Conservation (phyloP, 2,113 vertebrate species). For the Nesoenas mayeri region DNA sequence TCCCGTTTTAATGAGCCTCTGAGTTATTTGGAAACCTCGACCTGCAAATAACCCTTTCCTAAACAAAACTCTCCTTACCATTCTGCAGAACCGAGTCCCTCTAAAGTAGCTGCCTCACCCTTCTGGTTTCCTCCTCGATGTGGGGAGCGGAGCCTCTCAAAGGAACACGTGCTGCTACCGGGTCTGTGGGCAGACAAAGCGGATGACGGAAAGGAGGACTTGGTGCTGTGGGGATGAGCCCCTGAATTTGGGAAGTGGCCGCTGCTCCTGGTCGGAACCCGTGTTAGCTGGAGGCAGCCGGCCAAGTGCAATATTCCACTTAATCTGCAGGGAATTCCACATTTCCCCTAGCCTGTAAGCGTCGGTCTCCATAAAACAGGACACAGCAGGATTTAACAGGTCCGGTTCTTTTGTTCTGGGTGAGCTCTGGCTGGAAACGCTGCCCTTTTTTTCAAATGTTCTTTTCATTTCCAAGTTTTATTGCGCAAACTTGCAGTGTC, state of each 20-base stretch:
- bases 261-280: neutral
- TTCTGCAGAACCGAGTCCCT: neutral
- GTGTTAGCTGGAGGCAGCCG: neutral
- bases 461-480: neutral
- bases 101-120: neutral
- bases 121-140: neutral
- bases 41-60: neutral
- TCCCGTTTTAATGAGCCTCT: neutral
- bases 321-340: neutral
- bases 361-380: neutral
- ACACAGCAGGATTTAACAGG: neutral
- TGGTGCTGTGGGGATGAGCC: neutral
- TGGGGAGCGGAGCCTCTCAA: slow-evolving; percentile 9
- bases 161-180: neutral
- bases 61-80: neutral
- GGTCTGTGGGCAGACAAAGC: neutral
- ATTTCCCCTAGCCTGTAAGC: neutral
- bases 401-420: neutral
- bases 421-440: neutral
- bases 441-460: neutral
- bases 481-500: neutral
- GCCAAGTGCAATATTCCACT: slow-evolving; percentile 46
- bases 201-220: neutral
- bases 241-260: neutral
- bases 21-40: neutral